Evolutionary conservation across 92 coral and sea anemone genomes (phyloP), one percentile per base, ranked within the genome.

Genomic region (Phymanthus crucifer): DNA sequence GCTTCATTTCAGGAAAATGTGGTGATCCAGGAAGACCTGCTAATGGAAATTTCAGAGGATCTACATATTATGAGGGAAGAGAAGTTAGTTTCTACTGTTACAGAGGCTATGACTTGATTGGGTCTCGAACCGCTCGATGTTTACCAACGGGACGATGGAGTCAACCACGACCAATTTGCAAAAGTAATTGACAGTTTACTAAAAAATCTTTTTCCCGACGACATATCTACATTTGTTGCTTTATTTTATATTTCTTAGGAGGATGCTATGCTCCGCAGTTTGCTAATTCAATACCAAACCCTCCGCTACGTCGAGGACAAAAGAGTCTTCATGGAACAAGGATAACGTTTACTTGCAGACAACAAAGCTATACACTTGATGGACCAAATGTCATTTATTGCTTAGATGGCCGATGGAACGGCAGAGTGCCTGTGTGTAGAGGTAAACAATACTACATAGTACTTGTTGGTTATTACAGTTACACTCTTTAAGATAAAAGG

Each of bases 61-160:
- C 45, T 26, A 75, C 78, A 18, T 88, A 29, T 66, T 33, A 85
- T 27, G 87, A 89, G 33, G 92, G 92, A 74, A 87, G 81, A 33
- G 74, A 65, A 33, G 87, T 78, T 16, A 57, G 19, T 13, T 89
- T 78, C 67, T 64, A 68, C 2, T 89, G 93, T 70, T 11, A n/a
- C 17, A 14, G 21, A 26, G 79, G 71, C 54, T 74, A 76, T 70
- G 82, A 86, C 43, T 82, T 89, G 78, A 48, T 77, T 61, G 93
- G 93, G 27, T 29, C 31, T n/a, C 52, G 35, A 23, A 10, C 46
- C 11, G 23, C 72, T n/a, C 40, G 56, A 54, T 77, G 83, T 33
- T 85, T 54, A 33, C 11, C 65, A 33, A 69, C 78, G 40, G 89
- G 89, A 58, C 40, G 81, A 33, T 89, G 92, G 92, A 84, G 79